Percentiles rank a stretch among this genome's conserved stretches.
phyloP scores from a whole-genome alignment of 1,140 invertebrate genomes.

The Lordiphosa collinella region DNA sequence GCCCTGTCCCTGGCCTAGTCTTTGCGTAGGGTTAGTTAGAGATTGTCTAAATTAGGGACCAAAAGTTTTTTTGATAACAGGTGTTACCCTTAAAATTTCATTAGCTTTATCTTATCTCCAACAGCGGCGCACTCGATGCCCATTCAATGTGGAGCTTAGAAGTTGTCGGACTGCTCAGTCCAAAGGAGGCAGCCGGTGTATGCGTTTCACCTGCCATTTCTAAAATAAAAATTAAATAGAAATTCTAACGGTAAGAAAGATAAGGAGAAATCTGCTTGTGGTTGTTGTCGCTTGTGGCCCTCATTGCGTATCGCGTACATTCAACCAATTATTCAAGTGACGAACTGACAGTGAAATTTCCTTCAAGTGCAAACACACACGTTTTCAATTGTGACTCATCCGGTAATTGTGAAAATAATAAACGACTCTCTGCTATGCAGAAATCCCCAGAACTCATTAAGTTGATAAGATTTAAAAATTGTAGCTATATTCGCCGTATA shows the following conservation, averaged over 20 bases:
- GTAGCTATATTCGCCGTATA: constrained; percentile 12
- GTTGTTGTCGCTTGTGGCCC: constrained; percentile 21
- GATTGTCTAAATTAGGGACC: no score
- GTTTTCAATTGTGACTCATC: constrained; percentile 39
- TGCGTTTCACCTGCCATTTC: constrained; percentile 26
- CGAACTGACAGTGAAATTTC: constrained; percentile 39
- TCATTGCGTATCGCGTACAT: constrained; percentile 29
- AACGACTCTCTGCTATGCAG: constrained; percentile 11
- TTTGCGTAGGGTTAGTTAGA: neutral
- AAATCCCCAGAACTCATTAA: constrained; percentile 53
- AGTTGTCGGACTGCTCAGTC: constrained; percentile 35
- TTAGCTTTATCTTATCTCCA: constrained; percentile 65
- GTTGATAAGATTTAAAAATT: constrained; percentile 52
- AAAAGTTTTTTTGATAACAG: constrained; percentile 41
- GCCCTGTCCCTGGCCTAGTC: constrained; percentile 9
- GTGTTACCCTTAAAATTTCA: constrained; percentile 70
- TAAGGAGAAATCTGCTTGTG: constrained; percentile 22
- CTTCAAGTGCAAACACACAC: constrained; percentile 24
- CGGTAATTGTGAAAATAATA: constrained; percentile 21
- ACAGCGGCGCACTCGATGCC: constrained; percentile 35
- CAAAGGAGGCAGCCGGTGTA: constrained; percentile 50
- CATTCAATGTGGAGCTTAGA: constrained; percentile 32
- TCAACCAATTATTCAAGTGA: constrained; percentile 1
- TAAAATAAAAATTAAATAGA: constrained; percentile 11
- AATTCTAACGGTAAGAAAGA: constrained; percentile 48